phyloP scores from a whole-genome alignment of 1,140 invertebrate species.

The Parapsyche elsis region DNA sequence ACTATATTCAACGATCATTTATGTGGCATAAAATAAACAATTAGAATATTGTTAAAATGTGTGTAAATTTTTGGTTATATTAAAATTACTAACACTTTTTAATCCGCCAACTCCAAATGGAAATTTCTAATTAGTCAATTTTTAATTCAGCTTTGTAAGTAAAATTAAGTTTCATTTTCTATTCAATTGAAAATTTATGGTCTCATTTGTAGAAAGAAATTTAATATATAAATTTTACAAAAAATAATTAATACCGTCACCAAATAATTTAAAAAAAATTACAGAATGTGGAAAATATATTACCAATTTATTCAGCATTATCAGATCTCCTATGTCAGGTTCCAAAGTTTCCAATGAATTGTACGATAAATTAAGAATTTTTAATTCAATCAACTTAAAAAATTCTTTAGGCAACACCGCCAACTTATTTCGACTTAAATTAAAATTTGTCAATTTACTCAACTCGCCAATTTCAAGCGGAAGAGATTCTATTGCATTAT shows the following conservation, averaged over 20 bases:
- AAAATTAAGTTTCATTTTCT: too few species aligned
- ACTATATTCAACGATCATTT: slow-evolving; percentile 2
- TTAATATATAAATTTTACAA: too few species aligned
- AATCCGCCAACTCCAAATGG: too few species aligned
- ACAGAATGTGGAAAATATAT: slow-evolving; percentile 42
- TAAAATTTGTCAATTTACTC: slow-evolving; percentile 78
- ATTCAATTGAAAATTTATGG: too few species aligned
- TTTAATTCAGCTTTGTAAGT: too few species aligned
- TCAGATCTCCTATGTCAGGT: slow-evolving; percentile 76
- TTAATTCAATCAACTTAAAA: slow-evolving; percentile 75
- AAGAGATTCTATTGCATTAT: slow-evolving; percentile 78
- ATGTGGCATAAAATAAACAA: too few species aligned
- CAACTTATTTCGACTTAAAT: slow-evolving; percentile 84
- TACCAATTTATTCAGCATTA: slow-evolving; percentile 79
- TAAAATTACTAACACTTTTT: too few species aligned
- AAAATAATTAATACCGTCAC: too few species aligned
- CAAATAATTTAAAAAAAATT: slow-evolving; percentile 12
- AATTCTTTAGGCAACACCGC: slow-evolving; percentile 72
- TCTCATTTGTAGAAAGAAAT: too few species aligned
- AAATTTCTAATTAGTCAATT: too few species aligned
- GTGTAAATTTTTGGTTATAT: too few species aligned
- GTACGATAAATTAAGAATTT: slow-evolving; percentile 75
- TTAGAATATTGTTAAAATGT: too few species aligned
- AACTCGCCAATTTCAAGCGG: slow-evolving; percentile 83
- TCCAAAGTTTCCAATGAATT: slow-evolving; percentile 72